phyloP scores from a whole-genome alignment of 2,888 invertebrate species.

The Abrostola tripartita region DNA sequence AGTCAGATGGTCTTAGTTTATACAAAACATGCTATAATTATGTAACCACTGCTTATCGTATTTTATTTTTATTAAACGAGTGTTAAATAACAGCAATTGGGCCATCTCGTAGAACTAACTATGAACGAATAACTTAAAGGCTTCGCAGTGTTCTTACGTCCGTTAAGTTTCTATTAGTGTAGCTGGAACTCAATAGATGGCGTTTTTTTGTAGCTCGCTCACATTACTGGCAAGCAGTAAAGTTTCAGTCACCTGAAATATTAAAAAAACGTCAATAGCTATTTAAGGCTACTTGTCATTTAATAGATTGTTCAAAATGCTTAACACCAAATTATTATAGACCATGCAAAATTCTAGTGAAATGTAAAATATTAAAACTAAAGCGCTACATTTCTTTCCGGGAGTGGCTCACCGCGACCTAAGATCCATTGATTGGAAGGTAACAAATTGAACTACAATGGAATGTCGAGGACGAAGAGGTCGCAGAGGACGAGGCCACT shows the following conservation, averaged over 20 bases:
- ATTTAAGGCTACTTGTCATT: not conserved
- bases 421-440: conserved; percentile 8
- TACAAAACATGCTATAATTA: too few relatives aligned
- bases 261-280: not conserved
- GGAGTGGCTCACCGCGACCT: conserved; percentile 27
- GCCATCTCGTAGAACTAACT: conserved; percentile 26
- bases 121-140: not conserved
- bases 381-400: not conserved
- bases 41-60: too few relatives aligned
- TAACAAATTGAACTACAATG: conserved; percentile 60
- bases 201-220: conserved; percentile 13
- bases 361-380: conserved; percentile 27
- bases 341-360: conserved; percentile 18
- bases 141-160: not conserved
- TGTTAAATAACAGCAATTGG: not conserved
- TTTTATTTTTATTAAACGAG: too few relatives aligned
- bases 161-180: conserved; percentile 10
- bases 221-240: conserved; percentile 27
- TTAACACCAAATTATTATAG: conserved; percentile 11
- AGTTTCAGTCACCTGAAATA: not conserved
- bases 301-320: conserved; percentile 11
- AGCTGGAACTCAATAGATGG: conserved; percentile 27
- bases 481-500: conserved; percentile 64
- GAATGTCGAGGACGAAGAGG: conserved; percentile 67
- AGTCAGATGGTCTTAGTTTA: too few relatives aligned